Evolutionary conservation across 2,797 vertebrate species (phyloP), one percentile per base, ranked within the genome.

Genomic region (Rallus crepitans): DNA sequence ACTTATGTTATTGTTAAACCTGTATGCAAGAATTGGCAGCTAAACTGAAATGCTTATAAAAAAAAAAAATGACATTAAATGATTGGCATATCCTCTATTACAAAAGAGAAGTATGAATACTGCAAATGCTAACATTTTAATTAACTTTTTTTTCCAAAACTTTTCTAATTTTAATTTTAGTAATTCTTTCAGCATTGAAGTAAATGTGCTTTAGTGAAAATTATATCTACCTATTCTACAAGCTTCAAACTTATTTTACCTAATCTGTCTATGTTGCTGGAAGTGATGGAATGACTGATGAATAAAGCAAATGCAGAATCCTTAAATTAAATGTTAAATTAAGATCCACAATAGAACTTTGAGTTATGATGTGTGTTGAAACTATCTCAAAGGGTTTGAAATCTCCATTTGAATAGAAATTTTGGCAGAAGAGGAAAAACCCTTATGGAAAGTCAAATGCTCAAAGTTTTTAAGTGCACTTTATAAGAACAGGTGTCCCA

Each of bases 281-380:
- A 63, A 28, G 15, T 83, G 57, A 72, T 63, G 59, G 91, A 88
- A 91, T 70, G 40, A 85, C 68, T 85, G 64, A 73, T 71, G 60
- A 94, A 72, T 59, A 90, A 92, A 96, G 17, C 63, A 91, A 45
- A 31, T 39, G 55, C n/a, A 64, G 93, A 94, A 81, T 48, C 24
- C 37, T 30, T 64, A 39, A 82, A 88, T 66, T 66, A 76, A 65
- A n/a, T 82, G 2, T 64, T 84, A 81, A 80, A 76, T 1, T 18
- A 39, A 87, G 50, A 15, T 9, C 6, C 45, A 16, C 42, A 84
- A 52, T 63, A 76, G n/a, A 79, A 64, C n/a, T 37, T 89, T 31
- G 23, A 21, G 52, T 31, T 37, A 78, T 61, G 7, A 35, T 63
- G 40, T 15, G 6, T 27, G 25, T 47, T 77, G 53, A 87, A 84